phyloP scores from a whole-genome alignment of 2,888 invertebrate genomes.

The Cryptosula pallasiana region DNA sequence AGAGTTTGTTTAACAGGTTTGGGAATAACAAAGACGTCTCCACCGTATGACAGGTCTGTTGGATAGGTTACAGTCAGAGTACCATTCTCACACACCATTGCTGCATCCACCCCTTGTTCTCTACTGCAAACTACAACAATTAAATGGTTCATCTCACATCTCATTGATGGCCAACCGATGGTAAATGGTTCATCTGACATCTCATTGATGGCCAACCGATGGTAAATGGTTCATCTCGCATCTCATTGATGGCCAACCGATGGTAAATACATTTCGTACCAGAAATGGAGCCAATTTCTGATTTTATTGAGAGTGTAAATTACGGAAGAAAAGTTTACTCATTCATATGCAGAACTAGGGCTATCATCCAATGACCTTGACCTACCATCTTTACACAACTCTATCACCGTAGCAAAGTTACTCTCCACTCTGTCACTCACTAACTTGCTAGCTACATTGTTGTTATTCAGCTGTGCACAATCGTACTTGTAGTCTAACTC shows the following conservation, averaged over 20 bases:
- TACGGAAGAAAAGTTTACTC: neutral
- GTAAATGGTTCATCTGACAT: too few relatives aligned
- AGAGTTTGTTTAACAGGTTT: neutral
- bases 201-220: too few relatives aligned
- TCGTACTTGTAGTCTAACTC: neutral
- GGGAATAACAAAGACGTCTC: neutral
- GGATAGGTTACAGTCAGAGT: constrained; percentile 1
- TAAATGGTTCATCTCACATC: too few relatives aligned
- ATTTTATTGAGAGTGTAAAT: neutral
- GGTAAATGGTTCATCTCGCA: too few relatives aligned
- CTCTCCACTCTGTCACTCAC: neutral
- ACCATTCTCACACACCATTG: neutral
- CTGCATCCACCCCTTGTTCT: neutral
- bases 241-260: too few relatives aligned
- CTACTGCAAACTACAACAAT: neutral
- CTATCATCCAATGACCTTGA: neutral
- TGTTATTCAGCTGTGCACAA: neutral
- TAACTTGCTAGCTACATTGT: neutral
- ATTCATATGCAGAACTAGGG: neutral
- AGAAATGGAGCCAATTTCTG: neutral
- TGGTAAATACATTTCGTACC: neutral
- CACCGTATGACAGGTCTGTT: neutral
- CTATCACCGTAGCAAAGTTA: neutral
- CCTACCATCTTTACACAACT: neutral
- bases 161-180: too few relatives aligned